A percentile compares a stretch with the other conserved stretches of the same genome.
Evolutionary conservation across 2,888 invertebrate genomes (phyloP).

Genomic region (Alentia gelatinosa): DNA sequence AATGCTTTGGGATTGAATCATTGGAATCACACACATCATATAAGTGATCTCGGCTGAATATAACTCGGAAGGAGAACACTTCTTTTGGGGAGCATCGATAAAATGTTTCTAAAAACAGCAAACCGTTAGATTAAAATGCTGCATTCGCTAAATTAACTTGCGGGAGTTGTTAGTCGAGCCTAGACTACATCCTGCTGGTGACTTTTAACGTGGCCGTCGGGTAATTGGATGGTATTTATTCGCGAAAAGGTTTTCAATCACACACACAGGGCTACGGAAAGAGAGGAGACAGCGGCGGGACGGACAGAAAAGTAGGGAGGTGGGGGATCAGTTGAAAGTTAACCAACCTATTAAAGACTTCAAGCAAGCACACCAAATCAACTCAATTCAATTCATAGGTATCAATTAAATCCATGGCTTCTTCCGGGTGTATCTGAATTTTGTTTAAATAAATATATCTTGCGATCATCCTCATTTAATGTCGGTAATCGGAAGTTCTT

Average conservation of each 20-base stretch:
- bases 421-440: neutral
- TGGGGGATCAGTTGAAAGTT: neutral
- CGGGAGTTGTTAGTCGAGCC: neutral
- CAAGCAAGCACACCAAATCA: neutral
- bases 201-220: neutral
- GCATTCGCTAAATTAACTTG: neutral
- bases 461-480: neutral
- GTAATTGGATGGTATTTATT: conserved; percentile 40
- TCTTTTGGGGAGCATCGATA: neutral
- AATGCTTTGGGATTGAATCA: no score
- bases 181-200: neutral
- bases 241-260: neutral
- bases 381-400: neutral
- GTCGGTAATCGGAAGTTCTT: neutral
- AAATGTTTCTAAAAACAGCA: neutral
- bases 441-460: neutral
- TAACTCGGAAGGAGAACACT: neutral
- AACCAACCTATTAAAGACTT: neutral
- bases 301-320: neutral
- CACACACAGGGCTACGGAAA: neutral
- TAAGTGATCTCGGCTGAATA: no score
- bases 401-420: neutral
- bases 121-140: neutral
- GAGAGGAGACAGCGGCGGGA: neutral
- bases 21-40: no score